Conservation (phyloP, 2,113 vertebrate species). For the Anser cygnoides region DNA sequence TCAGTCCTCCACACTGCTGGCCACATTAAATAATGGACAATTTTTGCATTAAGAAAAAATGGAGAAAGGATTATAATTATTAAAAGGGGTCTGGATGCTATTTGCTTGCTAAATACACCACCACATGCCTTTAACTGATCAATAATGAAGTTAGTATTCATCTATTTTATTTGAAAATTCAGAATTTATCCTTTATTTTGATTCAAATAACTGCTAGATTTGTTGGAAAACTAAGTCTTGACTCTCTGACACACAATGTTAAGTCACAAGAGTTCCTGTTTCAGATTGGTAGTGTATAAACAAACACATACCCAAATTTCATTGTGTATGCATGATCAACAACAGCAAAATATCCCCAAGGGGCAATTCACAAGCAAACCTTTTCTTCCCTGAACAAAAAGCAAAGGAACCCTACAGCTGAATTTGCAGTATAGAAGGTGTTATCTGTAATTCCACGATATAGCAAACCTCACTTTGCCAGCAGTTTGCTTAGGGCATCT, state of each 20-base stretch:
- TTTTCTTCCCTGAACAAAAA: background rate
- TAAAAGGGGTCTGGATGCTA: background rate
- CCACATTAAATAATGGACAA: conserved; percentile 54
- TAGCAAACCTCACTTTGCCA: background rate
- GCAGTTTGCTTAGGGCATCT: background rate
- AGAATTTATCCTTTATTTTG: background rate
- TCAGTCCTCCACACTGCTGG: conserved; percentile 39
- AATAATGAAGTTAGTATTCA: background rate
- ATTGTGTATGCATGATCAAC: background rate
- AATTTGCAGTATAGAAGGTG: background rate
- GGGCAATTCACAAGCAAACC: background rate
- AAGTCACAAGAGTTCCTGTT: background rate
- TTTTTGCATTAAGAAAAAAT: background rate
- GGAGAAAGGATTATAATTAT: background rate
- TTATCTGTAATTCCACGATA: background rate
- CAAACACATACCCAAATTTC: background rate
- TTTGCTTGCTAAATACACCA: background rate
- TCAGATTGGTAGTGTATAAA: background rate
- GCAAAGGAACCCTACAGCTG: background rate
- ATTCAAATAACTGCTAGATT: background rate
- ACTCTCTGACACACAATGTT: background rate
- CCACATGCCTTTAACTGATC: background rate
- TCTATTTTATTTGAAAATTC: background rate
- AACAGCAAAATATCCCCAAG: background rate
- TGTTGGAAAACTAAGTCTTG: background rate